Percentiles rank a stretch among this genome's conserved stretches.
Conservation (phyloP, 1,140 invertebrate genomes). For the Cydia fagiglandana region DNA sequence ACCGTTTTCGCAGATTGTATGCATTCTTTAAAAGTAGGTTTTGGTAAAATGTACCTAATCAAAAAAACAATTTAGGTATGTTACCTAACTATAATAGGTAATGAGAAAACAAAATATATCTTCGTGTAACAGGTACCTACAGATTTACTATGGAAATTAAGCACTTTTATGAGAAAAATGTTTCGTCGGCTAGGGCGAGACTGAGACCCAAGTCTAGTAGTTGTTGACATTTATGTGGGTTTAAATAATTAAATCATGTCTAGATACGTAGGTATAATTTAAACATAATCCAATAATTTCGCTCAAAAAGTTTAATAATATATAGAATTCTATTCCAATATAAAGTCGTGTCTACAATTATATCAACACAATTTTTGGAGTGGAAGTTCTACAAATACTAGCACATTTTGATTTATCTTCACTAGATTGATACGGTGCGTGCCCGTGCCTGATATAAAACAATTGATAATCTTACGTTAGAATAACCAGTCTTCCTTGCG, state of each 20-base stretch:
- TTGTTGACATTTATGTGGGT: no score
- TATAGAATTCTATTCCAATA: not conserved
- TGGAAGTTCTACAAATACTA: not conserved
- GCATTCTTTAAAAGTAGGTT: not conserved
- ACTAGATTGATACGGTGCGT: slow-evolving; percentile 8
- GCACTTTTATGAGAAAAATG: no score
- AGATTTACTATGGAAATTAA: no score
- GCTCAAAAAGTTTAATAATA: no score
- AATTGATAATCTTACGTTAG: slow-evolving; percentile 13
- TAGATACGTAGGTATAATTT: no score
- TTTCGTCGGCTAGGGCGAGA: no score
- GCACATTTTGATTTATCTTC: slow-evolving; percentile 11
- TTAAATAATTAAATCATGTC: no score
- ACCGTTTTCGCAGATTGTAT: not conserved
- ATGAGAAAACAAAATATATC: no score
- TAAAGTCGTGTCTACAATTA: not conserved
- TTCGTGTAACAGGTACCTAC: no score
- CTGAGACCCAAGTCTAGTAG: no score
- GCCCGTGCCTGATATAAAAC: slow-evolving; percentile 23
- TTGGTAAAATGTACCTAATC: not conserved
- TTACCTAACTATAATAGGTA: no score
- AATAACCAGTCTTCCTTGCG: slow-evolving; percentile 21
- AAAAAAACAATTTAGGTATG: not conserved
- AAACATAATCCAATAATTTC: no score
- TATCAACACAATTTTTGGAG: not conserved